Evolutionary conservation across 2,888 invertebrate species (phyloP).

Genomic region (Dicycla oo): DNA sequence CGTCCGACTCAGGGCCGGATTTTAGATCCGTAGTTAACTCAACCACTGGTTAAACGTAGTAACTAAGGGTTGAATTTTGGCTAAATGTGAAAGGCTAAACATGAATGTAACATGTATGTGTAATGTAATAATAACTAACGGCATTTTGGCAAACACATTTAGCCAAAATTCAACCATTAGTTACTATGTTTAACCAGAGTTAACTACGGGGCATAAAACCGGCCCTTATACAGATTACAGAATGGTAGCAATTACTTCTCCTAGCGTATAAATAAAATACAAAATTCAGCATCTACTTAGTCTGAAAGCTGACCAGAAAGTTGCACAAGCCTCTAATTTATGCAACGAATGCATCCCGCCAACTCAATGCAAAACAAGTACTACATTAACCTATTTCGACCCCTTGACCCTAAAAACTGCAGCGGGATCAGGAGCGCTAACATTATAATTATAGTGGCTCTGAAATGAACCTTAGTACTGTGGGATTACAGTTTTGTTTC

Average conservation of each 20-base stretch:
- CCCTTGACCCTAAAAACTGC: conserved; percentile 49
- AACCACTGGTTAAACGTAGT: too few species aligned
- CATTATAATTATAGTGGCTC: conserved; percentile 5
- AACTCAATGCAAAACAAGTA: conserved; percentile 46
- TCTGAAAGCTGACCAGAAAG: conserved; percentile 12
- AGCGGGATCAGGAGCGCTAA: conserved; percentile 18
- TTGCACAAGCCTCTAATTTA: conserved; percentile 32
- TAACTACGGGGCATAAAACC: too few species aligned
- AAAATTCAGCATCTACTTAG: conserved; percentile 19
- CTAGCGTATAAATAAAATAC: conserved; percentile 20
- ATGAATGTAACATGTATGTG: too few species aligned
- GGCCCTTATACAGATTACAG: too few species aligned
- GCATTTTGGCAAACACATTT: too few species aligned
- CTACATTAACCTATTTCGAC: conserved; percentile 64
- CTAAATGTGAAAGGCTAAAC: too few species aligned
- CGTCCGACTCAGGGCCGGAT: too few species aligned
- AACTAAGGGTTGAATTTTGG: too few species aligned
- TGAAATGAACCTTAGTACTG: conserved; percentile 20
- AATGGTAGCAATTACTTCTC: conserved; percentile 6
- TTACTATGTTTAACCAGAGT: too few species aligned
- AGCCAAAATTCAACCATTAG: too few species aligned
- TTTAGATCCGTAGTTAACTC: too few species aligned
- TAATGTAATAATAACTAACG: too few species aligned
- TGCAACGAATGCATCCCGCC: conserved; percentile 48
- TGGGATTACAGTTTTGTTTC: conserved; percentile 5